Conservation (phyloP, 1,140 invertebrate species). For the Pectinophora gossypiella region DNA sequence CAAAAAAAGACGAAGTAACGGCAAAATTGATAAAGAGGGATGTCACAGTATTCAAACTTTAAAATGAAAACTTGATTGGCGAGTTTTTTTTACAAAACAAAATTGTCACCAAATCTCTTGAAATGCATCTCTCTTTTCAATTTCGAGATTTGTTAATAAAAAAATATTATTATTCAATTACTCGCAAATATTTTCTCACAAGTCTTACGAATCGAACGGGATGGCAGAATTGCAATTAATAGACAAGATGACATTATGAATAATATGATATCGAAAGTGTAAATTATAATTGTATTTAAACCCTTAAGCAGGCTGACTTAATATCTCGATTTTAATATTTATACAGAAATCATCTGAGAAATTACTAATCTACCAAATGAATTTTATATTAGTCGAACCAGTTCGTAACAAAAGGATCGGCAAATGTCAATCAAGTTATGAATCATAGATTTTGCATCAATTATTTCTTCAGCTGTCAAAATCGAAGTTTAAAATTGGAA, state of each 20-base stretch:
- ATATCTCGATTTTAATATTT: not conserved
- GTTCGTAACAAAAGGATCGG: slow-evolving; percentile 33
- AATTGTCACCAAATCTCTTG: slow-evolving; percentile 55
- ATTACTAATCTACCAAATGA: slow-evolving; percentile 23
- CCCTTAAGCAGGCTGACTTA: not conserved
- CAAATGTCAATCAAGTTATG: slow-evolving; percentile 60
- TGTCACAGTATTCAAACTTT: slow-evolving; percentile 57
- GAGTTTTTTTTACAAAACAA: slow-evolving; percentile 51
- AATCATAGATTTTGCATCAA: slow-evolving; percentile 31
- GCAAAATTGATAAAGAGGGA: slow-evolving; percentile 52
- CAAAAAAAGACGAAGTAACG: slow-evolving; percentile 49
- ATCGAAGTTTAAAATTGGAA: slow-evolving; percentile 55
- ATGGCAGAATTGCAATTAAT: not conserved
- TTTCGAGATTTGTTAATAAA: slow-evolving; percentile 33
- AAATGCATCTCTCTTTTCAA: slow-evolving; percentile 50
- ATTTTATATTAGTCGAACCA: slow-evolving; percentile 49
- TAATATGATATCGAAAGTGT: not conserved
- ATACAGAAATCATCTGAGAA: not conserved
- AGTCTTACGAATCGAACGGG: slow-evolving; percentile 19
- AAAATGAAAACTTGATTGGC: slow-evolving; percentile 72
- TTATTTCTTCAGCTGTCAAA: slow-evolving; percentile 37
- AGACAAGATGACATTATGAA: not conserved
- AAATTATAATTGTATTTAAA: not conserved
- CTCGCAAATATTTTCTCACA: slow-evolving; percentile 48
- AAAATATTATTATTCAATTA: slow-evolving; percentile 37